These are phyloP conservation scores for Ectemnius cavifrons DNA, from an alignment of 2,888 invertebrate genomes.

Conservation along the genomic window DNA sequence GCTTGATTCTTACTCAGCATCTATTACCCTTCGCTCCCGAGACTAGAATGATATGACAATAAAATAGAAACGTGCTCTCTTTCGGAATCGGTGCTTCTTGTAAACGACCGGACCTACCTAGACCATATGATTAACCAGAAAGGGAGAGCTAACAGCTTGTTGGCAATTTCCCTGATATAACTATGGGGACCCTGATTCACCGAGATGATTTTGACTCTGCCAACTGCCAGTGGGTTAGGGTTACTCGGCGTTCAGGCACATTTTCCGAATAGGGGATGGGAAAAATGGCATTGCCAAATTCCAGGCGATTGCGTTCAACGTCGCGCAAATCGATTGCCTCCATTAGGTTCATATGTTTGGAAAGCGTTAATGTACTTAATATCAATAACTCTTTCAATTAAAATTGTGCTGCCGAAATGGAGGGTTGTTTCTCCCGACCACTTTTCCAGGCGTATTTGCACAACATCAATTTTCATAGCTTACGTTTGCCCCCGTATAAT, in stretches of 20 bases:
- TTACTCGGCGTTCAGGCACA: too few species aligned
- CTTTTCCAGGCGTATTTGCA: conserved; percentile 41
- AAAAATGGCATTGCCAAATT: too few species aligned
- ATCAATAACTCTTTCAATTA: conserved; percentile 38
- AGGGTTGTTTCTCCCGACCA: conserved; percentile 12
- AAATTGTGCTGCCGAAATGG: conserved; percentile 24
- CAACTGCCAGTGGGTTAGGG: not conserved
- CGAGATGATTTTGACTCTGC: conserved; percentile 14
- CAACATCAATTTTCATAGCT: conserved; percentile 35
- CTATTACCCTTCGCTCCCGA: conserved; percentile 26
- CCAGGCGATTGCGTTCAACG: too few species aligned
- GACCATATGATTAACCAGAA: conserved; percentile 16
- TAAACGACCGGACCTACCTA: conserved; percentile 18
- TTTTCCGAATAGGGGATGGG: too few species aligned
- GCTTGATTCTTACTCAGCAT: conserved; percentile 27
- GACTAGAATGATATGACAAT: conserved; percentile 38
- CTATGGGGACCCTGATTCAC: conserved; percentile 26
- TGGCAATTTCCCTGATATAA: conserved; percentile 33
- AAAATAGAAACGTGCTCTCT: conserved; percentile 48
- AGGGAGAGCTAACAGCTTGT: conserved; percentile 6
- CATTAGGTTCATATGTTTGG: conserved; percentile 4
- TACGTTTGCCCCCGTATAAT: conserved; percentile 40
- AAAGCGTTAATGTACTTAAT: conserved; percentile 19
- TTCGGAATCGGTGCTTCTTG: conserved; percentile 32
- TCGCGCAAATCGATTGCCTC: not conserved